A percentile compares a stretch with the other conserved stretches of the same genome.
Evolutionary conservation across 2,113 vertebrate species (phyloP).

Genomic region (Phaethon lepturus): DNA sequence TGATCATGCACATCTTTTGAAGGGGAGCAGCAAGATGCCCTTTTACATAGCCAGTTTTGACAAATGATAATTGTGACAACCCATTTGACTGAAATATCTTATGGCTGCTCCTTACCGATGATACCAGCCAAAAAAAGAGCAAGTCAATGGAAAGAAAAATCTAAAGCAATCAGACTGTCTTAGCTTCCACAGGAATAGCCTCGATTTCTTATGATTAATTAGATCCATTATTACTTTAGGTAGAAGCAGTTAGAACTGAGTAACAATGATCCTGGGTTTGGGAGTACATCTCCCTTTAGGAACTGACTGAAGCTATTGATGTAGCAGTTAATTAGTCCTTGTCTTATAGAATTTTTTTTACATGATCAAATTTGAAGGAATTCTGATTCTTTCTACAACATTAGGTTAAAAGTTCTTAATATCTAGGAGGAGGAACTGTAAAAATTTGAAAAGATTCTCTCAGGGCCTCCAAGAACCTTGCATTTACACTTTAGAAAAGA

Average conservation of each 20-base stretch:
- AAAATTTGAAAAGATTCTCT: not conserved
- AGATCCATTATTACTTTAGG: not conserved
- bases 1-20: not conserved
- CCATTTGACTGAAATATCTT: not conserved
- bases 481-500: not conserved
- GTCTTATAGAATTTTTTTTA: not conserved
- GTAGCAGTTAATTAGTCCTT: not conserved
- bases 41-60: not conserved
- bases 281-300: not conserved
- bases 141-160: not conserved
- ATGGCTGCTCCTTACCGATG: not conserved
- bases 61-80: not conserved
- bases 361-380: not conserved
- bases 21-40: not conserved
- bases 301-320: not conserved
- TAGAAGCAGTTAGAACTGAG: not conserved
- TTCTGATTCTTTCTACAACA: not conserved
- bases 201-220: slow-evolving; percentile 24
- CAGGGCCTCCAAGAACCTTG: not conserved
- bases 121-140: not conserved
- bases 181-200: not conserved
- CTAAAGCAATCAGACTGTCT: not conserved
- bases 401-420: not conserved
- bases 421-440: not conserved
- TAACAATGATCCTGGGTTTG: not conserved